Evolutionary conservation across 2,113 vertebrate species (phyloP).

Genomic region (Marmota flaviventris): DNA sequence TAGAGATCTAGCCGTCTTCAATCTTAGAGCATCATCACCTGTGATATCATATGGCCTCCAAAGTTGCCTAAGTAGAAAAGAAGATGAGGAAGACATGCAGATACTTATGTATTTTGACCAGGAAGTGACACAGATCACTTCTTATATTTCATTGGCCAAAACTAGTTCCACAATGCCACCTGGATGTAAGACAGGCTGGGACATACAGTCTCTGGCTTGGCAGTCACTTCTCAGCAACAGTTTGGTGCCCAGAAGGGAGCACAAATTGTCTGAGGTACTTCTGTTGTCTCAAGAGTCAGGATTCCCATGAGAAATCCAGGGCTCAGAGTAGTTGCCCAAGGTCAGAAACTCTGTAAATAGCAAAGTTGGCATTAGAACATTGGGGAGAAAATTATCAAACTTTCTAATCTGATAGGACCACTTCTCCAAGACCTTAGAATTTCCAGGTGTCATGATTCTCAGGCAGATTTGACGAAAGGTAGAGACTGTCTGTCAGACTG

Average conservation of each 20-base stretch:
- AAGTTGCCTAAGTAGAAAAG: no score
- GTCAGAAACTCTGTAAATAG: not conserved
- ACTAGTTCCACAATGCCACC: not conserved
- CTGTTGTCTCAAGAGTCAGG: not conserved
- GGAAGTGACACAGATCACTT: not conserved
- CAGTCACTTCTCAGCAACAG: not conserved
- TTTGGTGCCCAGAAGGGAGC: not conserved
- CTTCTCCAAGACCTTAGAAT: not conserved
- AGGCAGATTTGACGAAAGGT: not conserved
- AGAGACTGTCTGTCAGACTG: fast-evolving
- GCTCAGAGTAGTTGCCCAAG: not conserved
- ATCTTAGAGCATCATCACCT: not conserved
- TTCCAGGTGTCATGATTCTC: not conserved
- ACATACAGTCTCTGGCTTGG: not conserved
- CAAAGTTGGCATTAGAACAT: not conserved
- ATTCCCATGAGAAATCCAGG: not conserved
- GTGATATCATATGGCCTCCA: not conserved
- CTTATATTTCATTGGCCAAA: not conserved
- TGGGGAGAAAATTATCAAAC: not conserved
- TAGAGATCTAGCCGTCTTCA: not conserved
- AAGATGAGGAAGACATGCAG: not conserved
- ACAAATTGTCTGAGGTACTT: no score
- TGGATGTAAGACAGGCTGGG: not conserved
- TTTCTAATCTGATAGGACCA: not conserved
- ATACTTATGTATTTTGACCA: not conserved